These are phyloP conservation scores for Drosophila flavopinicola DNA, from an alignment of 2,888 invertebrate genomes.

Conservation along the genomic window DNA sequence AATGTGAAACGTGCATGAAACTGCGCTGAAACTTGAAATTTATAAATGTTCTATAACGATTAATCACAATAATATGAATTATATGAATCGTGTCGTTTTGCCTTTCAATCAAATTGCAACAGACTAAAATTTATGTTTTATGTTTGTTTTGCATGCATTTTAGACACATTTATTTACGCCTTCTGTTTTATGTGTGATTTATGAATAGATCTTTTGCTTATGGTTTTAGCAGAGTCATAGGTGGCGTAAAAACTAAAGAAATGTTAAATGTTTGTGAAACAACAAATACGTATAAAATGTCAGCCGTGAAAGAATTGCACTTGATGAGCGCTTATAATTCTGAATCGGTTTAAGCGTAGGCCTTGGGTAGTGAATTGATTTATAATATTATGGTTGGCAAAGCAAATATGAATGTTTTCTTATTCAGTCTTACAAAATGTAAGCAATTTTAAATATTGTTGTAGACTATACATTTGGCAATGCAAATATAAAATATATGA, in stretches of 20 bases:
- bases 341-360: slow-evolving; percentile 18
- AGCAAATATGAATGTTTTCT: too few species aligned
- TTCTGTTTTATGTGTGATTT: neutral
- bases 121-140: neutral
- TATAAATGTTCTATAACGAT: neutral
- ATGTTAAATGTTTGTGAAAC: neutral
- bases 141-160: neutral
- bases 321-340: slow-evolving; percentile 24
- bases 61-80: neutral
- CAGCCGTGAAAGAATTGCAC: slow-evolving; percentile 9
- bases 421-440: too few species aligned
- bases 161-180: neutral
- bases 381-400: neutral
- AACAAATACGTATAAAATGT: slow-evolving; percentile 5
- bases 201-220: neutral
- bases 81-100: neutral
- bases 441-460: too few species aligned
- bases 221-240: too few species aligned
- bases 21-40: neutral
- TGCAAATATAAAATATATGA: too few species aligned
- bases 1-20: neutral
- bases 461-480: too few species aligned
- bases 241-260: neutral
- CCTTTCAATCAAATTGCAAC: neutral
- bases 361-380: slow-evolving; percentile 4